Percentiles rank a stretch among this genome's conserved stretches.
phyloP scores from a whole-genome alignment of 2,797 vertebrate species.

The Eospalax fontanierii region DNA sequence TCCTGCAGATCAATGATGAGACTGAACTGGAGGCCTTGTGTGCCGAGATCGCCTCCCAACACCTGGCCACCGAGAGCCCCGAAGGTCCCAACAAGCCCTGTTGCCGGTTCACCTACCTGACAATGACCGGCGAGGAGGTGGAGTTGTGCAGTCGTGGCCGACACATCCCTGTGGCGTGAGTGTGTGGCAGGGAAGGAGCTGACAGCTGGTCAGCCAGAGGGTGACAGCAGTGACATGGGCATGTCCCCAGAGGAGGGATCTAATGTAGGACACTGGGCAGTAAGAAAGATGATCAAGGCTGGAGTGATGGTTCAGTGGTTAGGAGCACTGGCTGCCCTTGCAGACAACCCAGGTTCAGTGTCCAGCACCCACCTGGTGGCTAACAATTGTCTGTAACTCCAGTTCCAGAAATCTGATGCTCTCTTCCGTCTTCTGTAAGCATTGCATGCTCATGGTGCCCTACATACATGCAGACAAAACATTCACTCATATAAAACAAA shows the following conservation, averaged over 20 bases:
- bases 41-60: constrained; percentile 96
- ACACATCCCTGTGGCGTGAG: constrained; percentile 95
- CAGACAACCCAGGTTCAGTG: too few species aligned
- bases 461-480: too few species aligned
- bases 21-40: constrained; percentile 96
- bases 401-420: too few species aligned
- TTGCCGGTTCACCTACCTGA: constrained; percentile 97
- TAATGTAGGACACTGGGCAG: accelerated
- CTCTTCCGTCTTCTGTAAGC: too few species aligned
- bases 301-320: too few species aligned
- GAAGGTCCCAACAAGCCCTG: constrained; percentile 96
- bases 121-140: constrained; percentile 97
- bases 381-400: too few species aligned
- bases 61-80: constrained; percentile 95
- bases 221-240: neutral
- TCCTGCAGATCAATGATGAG: constrained; percentile 94
- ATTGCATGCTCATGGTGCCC: too few species aligned
- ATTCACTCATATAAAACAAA: too few species aligned
- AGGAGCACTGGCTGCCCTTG: too few species aligned
- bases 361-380: too few species aligned
- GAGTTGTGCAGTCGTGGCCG: constrained; percentile 96
- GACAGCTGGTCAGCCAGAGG: neutral
- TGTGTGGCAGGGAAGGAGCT: neutral
- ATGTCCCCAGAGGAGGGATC: neutral
- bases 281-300: neutral